Percentiles rank a stretch among this genome's conserved stretches.
Conservation (phyloP, 1,140 invertebrate genomes). For the Scaptomyza montana region DNA sequence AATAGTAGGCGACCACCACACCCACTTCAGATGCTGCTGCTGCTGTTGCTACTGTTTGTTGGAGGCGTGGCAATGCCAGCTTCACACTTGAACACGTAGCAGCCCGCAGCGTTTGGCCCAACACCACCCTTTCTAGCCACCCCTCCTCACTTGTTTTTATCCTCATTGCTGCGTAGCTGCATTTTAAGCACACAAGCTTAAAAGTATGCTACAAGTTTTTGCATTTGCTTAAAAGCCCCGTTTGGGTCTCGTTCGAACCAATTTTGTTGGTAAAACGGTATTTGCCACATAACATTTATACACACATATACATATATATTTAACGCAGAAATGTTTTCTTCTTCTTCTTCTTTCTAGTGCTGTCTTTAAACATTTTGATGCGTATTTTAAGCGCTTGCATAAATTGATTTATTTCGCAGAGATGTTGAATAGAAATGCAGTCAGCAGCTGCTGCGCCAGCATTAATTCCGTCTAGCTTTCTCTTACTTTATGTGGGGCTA, state of each 20-base stretch:
- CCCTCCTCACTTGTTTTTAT: background rate
- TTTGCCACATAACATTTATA: slow-evolving; percentile 28
- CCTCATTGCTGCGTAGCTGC: slow-evolving; percentile 14
- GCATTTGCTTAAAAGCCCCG: slow-evolving; percentile 71
- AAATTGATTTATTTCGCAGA: slow-evolving; percentile 63
- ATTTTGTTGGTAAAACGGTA: slow-evolving; percentile 48
- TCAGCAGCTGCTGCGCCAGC: slow-evolving; percentile 26
- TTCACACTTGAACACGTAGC: slow-evolving; percentile 75
- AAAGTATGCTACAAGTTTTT: slow-evolving; percentile 73
- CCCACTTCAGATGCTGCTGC: slow-evolving; percentile 13
- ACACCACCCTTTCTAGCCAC: slow-evolving; percentile 23
- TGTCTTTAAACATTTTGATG: slow-evolving; percentile 37
- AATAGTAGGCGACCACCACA: slow-evolving; percentile 17
- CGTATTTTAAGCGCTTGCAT: slow-evolving; percentile 64
- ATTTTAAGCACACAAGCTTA: slow-evolving; percentile 66
- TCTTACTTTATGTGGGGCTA: background rate
- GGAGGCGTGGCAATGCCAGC: slow-evolving; percentile 64
- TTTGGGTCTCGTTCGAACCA: slow-evolving; percentile 51
- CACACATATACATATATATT: slow-evolving; percentile 1
- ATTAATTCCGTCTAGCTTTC: background rate
- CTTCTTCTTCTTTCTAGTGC: background rate
- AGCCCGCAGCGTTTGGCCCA: slow-evolving; percentile 56
- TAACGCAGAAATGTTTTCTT: slow-evolving; percentile 9
- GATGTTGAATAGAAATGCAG: slow-evolving; percentile 20
- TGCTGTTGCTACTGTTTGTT: background rate